Conservation (phyloP, 2,888 invertebrate genomes). For the Horisme vitalbata region DNA sequence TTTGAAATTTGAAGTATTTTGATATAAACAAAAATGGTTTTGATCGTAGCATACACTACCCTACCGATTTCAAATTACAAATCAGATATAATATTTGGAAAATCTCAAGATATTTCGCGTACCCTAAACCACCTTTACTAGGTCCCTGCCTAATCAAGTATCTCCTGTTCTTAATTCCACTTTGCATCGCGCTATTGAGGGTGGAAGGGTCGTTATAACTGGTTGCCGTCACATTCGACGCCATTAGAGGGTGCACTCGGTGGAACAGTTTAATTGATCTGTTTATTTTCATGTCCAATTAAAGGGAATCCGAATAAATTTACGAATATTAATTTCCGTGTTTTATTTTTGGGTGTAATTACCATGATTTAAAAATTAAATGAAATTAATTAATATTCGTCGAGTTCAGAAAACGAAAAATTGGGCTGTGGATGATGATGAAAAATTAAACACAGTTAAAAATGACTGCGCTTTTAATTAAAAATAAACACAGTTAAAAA, state of each 20-base stretch:
- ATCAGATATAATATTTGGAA: not conserved
- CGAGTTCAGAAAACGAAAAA: too few relatives aligned
- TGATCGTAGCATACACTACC: too few relatives aligned
- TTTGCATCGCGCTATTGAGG: slow-evolving; percentile 5
- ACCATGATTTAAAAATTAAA: too few relatives aligned
- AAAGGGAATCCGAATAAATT: slow-evolving; percentile 47
- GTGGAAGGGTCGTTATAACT: slow-evolving; percentile 31
- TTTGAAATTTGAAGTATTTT: too few relatives aligned
- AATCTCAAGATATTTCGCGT: not conserved
- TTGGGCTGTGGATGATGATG: too few relatives aligned
- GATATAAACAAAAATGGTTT: too few relatives aligned
- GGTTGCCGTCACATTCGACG: slow-evolving; percentile 48
- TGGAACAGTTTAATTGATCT: slow-evolving; percentile 76
- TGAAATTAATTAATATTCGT: too few relatives aligned
- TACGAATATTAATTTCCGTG: slow-evolving; percentile 5
- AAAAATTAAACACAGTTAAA: too few relatives aligned
- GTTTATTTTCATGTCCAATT: slow-evolving; percentile 67
- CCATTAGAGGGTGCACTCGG: slow-evolving; percentile 59
- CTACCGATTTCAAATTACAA: not conserved
- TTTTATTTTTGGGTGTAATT: too few relatives aligned
- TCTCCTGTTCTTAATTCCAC: slow-evolving; percentile 7
- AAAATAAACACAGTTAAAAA: too few relatives aligned
- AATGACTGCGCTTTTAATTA: too few relatives aligned
- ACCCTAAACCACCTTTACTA: slow-evolving; percentile 12
- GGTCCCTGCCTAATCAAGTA: slow-evolving; percentile 21